These are phyloP conservation scores for Furcifer pardalis DNA, from an alignment of 2,797 vertebrate species.

Conservation along the genomic window DNA sequence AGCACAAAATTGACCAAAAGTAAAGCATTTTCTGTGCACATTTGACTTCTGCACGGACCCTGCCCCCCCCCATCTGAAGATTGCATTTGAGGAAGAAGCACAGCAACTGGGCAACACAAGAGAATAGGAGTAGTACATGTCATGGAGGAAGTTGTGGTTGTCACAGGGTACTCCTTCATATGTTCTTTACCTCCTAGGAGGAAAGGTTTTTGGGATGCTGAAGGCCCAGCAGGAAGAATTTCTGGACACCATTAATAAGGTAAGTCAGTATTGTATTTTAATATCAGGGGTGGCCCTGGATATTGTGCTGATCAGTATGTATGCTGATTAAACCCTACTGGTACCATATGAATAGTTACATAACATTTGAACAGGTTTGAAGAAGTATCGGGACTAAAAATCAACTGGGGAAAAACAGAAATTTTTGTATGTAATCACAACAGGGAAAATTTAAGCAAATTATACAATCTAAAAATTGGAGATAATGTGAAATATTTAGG, in stretches of 20 bases:
- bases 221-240: conserved; percentile 83
- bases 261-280: conserved; percentile 39
- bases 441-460: too few relatives aligned
- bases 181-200: conserved; percentile 56
- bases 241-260: conserved; percentile 82
- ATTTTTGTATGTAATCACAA: too few relatives aligned
- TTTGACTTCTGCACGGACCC: not conserved
- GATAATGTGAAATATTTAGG: too few relatives aligned
- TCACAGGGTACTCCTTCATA: not conserved
- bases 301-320: too few relatives aligned
- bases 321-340: too few relatives aligned
- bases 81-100: not conserved
- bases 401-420: too few relatives aligned
- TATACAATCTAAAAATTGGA: too few relatives aligned
- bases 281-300: not conserved
- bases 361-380: too few relatives aligned
- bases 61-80: not conserved
- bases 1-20: not conserved
- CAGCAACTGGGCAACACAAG: not conserved
- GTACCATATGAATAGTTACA: too few relatives aligned
- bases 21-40: not conserved
- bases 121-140: not conserved
- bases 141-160: not conserved
- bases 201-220: conserved; percentile 80
- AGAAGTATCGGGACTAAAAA: too few relatives aligned